These are phyloP conservation scores for Bryconaethiops microstoma DNA, from an alignment of 2,797 vertebrate genomes.

Conservation along the genomic window DNA sequence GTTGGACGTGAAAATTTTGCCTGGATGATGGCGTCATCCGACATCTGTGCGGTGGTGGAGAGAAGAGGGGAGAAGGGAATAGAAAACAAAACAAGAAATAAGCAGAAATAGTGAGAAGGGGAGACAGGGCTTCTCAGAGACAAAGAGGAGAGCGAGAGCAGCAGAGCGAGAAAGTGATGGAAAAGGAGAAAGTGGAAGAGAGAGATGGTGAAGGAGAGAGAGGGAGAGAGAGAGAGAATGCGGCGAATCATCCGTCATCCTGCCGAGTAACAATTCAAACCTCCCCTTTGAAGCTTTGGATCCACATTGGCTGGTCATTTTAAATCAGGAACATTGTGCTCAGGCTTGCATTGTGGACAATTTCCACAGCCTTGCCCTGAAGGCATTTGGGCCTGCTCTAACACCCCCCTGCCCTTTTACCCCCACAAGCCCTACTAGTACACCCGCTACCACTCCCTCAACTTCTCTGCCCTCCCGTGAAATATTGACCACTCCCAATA, in stretches of 20 bases:
- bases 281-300: constrained; percentile 71
- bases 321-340: constrained; percentile 72
- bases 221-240: constrained; percentile 54
- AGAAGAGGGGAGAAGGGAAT: background rate
- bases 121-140: constrained; percentile 10
- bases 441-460: constrained; percentile 43
- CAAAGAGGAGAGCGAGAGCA: constrained; percentile 40
- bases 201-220: constrained; percentile 6
- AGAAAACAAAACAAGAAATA: constrained; percentile 3
- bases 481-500: constrained; percentile 79
- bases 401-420: constrained; percentile 3
- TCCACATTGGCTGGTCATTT: constrained; percentile 77
- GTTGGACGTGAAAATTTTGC: background rate
- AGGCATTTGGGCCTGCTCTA: constrained; percentile 27
- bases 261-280: constrained; percentile 78
- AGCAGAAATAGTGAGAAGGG: constrained; percentile 35
- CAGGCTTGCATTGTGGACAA: constrained; percentile 42
- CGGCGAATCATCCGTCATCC: constrained; percentile 67
- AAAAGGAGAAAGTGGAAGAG: constrained; percentile 1
- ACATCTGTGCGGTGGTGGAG: background rate
- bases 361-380: constrained; percentile 32
- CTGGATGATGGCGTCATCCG: background rate
- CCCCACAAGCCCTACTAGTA: constrained; percentile 17
- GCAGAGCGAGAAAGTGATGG: constrained; percentile 40
- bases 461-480: constrained; percentile 68